phyloP scores from a whole-genome alignment of 2,113 vertebrate genomes.

The Meles meles region DNA sequence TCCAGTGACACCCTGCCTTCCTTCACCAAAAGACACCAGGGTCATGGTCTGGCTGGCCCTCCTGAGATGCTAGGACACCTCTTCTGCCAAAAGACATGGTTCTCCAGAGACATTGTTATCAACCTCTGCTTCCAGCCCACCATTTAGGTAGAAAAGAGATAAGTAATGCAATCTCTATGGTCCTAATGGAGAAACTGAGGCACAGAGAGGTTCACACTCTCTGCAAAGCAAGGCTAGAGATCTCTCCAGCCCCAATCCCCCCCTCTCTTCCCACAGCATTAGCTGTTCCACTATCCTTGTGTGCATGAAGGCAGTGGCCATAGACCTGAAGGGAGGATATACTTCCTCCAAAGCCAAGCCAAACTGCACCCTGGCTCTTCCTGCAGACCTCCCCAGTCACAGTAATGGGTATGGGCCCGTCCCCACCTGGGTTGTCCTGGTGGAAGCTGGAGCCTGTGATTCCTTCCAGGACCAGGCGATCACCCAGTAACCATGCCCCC shows the following conservation, averaged over 20 bases:
- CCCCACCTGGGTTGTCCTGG: conserved; percentile 20
- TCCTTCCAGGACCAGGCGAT: background rate
- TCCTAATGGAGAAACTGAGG: background rate
- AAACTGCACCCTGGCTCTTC: background rate
- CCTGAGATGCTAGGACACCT: background rate
- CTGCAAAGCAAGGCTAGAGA: background rate
- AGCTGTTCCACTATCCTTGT: background rate
- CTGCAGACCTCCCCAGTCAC: background rate
- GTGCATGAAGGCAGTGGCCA: rapidly evolving
- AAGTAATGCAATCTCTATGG: background rate
- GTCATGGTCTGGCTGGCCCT: background rate
- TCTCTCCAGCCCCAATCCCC: background rate
- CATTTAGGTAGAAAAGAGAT: background rate
- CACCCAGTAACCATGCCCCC: conserved; percentile 35
- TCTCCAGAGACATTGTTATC: background rate
- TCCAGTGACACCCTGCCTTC: background rate
- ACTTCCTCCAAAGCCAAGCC: background rate
- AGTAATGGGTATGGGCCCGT: too few species aligned
- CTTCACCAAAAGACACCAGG: background rate
- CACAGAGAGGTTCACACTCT: background rate
- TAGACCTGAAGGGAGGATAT: background rate
- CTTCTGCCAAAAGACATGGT: background rate
- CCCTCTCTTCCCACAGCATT: background rate
- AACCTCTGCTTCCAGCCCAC: background rate
- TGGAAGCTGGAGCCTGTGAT: background rate